phyloP scores from a whole-genome alignment of 2,797 vertebrate genomes.

The Ctenochaetus hawaiiensis region DNA sequence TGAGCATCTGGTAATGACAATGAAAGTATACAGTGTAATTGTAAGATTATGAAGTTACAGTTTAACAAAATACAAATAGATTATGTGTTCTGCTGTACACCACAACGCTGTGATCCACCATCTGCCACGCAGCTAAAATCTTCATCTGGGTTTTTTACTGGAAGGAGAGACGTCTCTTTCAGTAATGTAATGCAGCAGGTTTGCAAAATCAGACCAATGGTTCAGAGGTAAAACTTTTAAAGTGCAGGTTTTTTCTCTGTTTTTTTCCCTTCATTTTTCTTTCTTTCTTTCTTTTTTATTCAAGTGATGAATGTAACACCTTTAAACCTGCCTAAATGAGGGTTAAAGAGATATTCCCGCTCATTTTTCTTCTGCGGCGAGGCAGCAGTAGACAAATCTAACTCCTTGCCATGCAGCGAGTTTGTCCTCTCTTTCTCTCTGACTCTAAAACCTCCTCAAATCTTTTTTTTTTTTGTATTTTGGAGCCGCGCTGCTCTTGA shows the following conservation, averaged over 20 bases:
- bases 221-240: constrained; percentile 1
- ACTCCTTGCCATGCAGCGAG: not conserved
- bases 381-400: constrained; percentile 23
- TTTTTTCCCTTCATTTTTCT: too few relatives aligned
- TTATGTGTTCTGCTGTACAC: constrained; percentile 45
- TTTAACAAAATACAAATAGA: constrained; percentile 58
- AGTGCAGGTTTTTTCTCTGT: too few relatives aligned
- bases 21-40: constrained; percentile 27
- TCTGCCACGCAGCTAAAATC: constrained; percentile 52
- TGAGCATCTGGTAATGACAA: constrained; percentile 45
- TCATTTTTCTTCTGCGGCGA: constrained; percentile 22
- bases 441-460: not conserved
- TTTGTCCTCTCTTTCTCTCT: constrained; percentile 31
- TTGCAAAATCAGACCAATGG: constrained; percentile 25
- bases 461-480: constrained; percentile 2
- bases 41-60: constrained; percentile 34
- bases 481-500: not conserved
- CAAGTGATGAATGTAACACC: constrained; percentile 19
- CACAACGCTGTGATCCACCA: constrained; percentile 39
- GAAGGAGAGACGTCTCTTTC: constrained; percentile 34
- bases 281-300: constrained; percentile 7
- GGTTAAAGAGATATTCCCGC: constrained; percentile 26
- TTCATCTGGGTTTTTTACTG: constrained; percentile 36
- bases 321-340: constrained; percentile 35
- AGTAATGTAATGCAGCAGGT: constrained; percentile 14